Evolutionary conservation across 1,140 invertebrate genomes (phyloP), one percentile per base, ranked within the genome.

Genomic region (Drosophila lini): DNA sequence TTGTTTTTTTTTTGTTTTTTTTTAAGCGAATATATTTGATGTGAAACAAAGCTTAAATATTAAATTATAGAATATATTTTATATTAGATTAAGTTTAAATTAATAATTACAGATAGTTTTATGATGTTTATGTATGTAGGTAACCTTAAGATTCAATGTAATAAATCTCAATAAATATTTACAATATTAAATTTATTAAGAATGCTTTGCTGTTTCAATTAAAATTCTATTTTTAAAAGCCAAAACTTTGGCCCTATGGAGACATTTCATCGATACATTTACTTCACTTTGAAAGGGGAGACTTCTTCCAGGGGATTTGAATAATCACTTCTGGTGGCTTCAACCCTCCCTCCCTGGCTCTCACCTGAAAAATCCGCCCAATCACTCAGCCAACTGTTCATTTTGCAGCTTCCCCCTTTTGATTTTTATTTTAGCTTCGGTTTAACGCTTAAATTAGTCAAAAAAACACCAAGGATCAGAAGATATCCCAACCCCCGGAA

Each of bases 361-460:
- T 28, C 59, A 71, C 67, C 53, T 48, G 65, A 55, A 47, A 47
- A 44, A 62, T 31, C 53, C 58, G 28, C 41, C 76, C 45, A 77
- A 61, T 61, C 60, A 78, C 69, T 74, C 64, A 57, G 62, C 70
- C 80, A 82, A 80, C 70, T 82, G 80, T 82, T 82, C 80, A 83
- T 65, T 82, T 82, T 79, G 47, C 60, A 55, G 80, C 53, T 45
- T 22, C 34, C 34, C 62, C 62, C n/a, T 53, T 52, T 50, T 48
- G 9, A 8, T 19, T 44, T 40, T 41, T 45, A 28, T 67, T 32
- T 34, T 16, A 28, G n/a, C 58, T 61, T 61, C 70, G 71, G 53
- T 73, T 80, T 80, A 80, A 83, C 81, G 81, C 81, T 82, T 68
- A 83, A 83, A 83, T 80, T 78, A 70, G 80, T 76, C 74, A 16